These are phyloP conservation scores for Helleia helle DNA, from an alignment of 2,888 invertebrate species.

Conservation along the genomic window DNA sequence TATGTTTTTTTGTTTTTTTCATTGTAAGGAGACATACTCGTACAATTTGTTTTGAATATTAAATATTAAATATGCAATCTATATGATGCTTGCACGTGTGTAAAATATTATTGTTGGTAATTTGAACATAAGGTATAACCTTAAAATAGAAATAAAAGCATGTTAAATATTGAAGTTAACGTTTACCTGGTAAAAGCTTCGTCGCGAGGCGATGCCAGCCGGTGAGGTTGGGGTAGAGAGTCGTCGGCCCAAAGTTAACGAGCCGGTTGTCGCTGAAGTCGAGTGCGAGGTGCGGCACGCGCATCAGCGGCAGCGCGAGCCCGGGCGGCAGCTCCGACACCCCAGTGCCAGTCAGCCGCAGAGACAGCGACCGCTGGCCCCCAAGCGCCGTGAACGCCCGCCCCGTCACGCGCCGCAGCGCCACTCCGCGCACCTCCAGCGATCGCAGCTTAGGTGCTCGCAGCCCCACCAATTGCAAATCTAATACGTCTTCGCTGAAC, in stretches of 20 bases:
- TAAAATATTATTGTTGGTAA: no score
- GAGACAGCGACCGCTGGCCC: conserved; percentile 78
- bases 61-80: no score
- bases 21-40: no score
- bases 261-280: conserved; percentile 85
- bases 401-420: conserved; percentile 77
- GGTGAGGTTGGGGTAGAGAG: conserved; percentile 85
- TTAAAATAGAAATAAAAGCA: no score
- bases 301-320: conserved; percentile 78
- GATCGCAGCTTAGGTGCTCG: conserved; percentile 82
- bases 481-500: conserved; percentile 77
- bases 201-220: conserved; percentile 89
- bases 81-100: no score
- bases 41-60: no score
- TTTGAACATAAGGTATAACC: no score
- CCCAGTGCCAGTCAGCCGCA: conserved; percentile 80
- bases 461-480: conserved; percentile 79
- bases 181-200: conserved; percentile 82
- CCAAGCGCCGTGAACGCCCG: conserved; percentile 81
- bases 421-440: conserved; percentile 82
- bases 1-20: no score
- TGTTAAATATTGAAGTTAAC: no score
- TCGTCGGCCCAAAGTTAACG: conserved; percentile 79
- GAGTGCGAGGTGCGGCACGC: conserved; percentile 82
- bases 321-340: conserved; percentile 83